Evolutionary conservation across 1,140 invertebrate species (phyloP).

Genomic region (honey bee (Apis mellifera)): DNA sequence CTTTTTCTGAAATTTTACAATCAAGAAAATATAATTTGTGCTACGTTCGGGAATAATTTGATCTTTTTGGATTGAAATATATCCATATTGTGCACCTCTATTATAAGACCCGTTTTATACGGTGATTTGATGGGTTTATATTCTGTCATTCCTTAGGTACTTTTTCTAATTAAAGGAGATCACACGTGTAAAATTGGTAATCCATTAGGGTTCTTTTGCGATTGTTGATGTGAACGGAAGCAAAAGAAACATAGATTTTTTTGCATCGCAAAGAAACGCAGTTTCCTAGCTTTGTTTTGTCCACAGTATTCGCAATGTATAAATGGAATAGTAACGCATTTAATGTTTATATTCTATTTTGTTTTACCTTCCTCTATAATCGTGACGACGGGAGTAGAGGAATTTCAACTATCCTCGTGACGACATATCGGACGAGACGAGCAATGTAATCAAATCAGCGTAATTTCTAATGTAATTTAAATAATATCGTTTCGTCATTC

Average conservation of each 20-base stretch:
- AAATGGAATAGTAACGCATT: background rate
- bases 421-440: background rate
- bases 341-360: conserved; percentile 1
- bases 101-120: conserved; percentile 21
- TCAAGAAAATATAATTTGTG: background rate
- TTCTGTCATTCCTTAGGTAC: background rate
- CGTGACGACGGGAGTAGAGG: no score
- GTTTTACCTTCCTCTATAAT: background rate
- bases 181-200: conserved; percentile 30
- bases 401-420: background rate
- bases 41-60: background rate
- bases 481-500: background rate
- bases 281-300: conserved; percentile 11
- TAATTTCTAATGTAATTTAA: background rate
- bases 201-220: conserved; percentile 14
- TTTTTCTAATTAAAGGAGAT: background rate
- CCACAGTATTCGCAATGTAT: conserved; percentile 3
- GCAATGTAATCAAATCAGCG: background rate
- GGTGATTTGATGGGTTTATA: background rate
- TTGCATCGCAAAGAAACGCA: background rate
- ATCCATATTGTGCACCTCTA: background rate
- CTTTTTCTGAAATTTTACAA: background rate
- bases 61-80: background rate
- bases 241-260: background rate
- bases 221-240: background rate